phyloP scores from a whole-genome alignment of 2,113 vertebrate species.

The Grantiella picta region DNA sequence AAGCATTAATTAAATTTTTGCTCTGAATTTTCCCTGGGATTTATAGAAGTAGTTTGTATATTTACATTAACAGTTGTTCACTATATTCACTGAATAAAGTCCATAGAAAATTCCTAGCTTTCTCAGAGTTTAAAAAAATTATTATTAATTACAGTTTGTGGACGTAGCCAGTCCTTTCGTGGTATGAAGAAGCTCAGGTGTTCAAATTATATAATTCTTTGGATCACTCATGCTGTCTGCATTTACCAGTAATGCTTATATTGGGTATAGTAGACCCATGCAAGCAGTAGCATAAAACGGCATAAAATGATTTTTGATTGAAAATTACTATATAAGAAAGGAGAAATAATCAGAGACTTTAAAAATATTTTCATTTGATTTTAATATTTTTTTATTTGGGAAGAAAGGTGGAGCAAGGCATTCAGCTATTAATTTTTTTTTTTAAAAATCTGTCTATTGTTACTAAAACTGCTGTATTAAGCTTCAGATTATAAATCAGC shows the following conservation, averaged over 20 bases:
- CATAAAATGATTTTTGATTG: neutral
- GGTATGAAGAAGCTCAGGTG: neutral
- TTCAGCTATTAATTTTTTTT: constrained; percentile 11
- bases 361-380: constrained; percentile 29
- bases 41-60: neutral
- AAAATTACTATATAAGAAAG: neutral
- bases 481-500: constrained; percentile 43
- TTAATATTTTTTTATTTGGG: neutral
- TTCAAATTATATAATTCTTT: neutral
- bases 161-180: neutral
- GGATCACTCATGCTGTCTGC: neutral
- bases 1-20: neutral
- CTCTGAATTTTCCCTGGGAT: neutral
- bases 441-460: neutral
- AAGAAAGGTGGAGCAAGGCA: neutral
- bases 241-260: neutral
- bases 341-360: neutral
- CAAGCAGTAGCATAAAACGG: neutral
- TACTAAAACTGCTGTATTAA: constrained; percentile 27
- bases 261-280: neutral
- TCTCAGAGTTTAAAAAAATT: neutral
- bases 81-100: neutral
- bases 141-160: neutral
- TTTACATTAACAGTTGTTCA: neutral
- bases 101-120: neutral